phyloP scores from a whole-genome alignment of 1,140 invertebrate genomes.

The Drosophila eugracilis region DNA sequence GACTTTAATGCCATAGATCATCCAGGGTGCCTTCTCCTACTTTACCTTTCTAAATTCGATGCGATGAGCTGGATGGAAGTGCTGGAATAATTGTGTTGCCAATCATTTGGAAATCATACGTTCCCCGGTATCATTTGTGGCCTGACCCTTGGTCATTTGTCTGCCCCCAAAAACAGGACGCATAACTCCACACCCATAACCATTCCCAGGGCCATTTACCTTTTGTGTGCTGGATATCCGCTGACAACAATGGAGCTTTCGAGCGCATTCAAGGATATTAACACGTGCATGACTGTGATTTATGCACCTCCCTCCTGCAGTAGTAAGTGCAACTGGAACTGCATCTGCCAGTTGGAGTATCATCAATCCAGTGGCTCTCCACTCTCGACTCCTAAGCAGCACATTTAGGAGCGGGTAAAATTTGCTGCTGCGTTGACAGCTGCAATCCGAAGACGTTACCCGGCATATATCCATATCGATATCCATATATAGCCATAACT shows the following conservation, averaged over 20 bases:
- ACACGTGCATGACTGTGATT: slow-evolving; percentile 59
- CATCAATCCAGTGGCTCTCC: slow-evolving; percentile 32
- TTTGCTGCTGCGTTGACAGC: slow-evolving; percentile 70
- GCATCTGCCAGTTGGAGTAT: slow-evolving; percentile 32
- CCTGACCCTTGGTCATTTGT: slow-evolving; percentile 37
- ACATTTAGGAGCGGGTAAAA: slow-evolving; percentile 57
- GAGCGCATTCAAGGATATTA: slow-evolving; percentile 45
- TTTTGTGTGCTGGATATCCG: slow-evolving; percentile 35
- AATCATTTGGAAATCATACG: slow-evolving; percentile 36
- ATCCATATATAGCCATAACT: slow-evolving; percentile 66
- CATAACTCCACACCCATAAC: not conserved
- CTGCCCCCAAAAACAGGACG: slow-evolving; percentile 13
- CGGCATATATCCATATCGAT: slow-evolving; percentile 45
- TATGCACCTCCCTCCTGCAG: slow-evolving; percentile 49
- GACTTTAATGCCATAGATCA: slow-evolving; percentile 42
- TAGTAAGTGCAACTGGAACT: slow-evolving; percentile 24
- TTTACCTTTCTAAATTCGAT: slow-evolving; percentile 70
- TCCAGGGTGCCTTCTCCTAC: slow-evolving; percentile 71
- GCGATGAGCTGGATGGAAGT: slow-evolving; percentile 30
- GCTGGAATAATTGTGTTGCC: slow-evolving; percentile 25
- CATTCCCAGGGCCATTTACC: not conserved
- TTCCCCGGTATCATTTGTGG: slow-evolving; percentile 38
- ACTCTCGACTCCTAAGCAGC: slow-evolving; percentile 34
- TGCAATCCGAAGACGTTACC: slow-evolving; percentile 69
- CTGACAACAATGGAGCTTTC: slow-evolving; percentile 37